phyloP scores from a whole-genome alignment of 2,113 vertebrate species.

The Polypterus bichir region DNA sequence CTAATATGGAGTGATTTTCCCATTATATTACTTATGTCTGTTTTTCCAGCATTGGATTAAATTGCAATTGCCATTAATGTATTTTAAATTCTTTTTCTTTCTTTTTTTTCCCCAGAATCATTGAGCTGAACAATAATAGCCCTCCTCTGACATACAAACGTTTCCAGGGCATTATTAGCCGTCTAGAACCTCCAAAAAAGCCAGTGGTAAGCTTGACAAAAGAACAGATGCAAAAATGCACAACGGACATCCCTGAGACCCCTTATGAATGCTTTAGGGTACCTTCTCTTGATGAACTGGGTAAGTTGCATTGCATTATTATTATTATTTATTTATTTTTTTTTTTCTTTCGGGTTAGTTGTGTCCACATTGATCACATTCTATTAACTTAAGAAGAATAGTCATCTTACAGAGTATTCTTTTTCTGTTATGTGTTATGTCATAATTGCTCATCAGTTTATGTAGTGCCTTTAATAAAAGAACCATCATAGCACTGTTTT shows the following conservation, averaged over 20 bases:
- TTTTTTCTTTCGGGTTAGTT: too few species aligned
- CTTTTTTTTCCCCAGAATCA: conserved; percentile 55
- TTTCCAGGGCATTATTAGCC: conserved; percentile 84
- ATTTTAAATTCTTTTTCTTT: neutral
- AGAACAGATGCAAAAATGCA: conserved; percentile 76
- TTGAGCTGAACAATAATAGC: conserved; percentile 82
- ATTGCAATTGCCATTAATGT: neutral
- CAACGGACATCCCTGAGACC: conserved; percentile 63
- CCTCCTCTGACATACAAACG: conserved; percentile 91
- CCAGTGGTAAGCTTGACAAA: conserved; percentile 59
- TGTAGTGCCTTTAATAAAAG: too few species aligned
- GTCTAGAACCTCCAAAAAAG: conserved; percentile 80
- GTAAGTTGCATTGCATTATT: conserved; percentile 39
- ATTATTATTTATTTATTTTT: neutral
- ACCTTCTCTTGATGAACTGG: conserved; percentile 86
- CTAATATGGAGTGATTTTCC: neutral
- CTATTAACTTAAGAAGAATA: neutral
- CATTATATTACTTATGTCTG: neutral
- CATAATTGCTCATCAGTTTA: too few species aligned
- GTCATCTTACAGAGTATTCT: conserved; percentile 4
- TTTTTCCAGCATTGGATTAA: neutral
- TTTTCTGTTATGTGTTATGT: too few species aligned
- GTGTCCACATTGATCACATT: too few species aligned
- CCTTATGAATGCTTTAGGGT: conserved; percentile 78
- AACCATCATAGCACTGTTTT: too few species aligned